Percentiles rank a stretch among this genome's conserved stretches.
Conservation (phyloP, 2,113 vertebrate species). For the Neotoma lepida region DNA sequence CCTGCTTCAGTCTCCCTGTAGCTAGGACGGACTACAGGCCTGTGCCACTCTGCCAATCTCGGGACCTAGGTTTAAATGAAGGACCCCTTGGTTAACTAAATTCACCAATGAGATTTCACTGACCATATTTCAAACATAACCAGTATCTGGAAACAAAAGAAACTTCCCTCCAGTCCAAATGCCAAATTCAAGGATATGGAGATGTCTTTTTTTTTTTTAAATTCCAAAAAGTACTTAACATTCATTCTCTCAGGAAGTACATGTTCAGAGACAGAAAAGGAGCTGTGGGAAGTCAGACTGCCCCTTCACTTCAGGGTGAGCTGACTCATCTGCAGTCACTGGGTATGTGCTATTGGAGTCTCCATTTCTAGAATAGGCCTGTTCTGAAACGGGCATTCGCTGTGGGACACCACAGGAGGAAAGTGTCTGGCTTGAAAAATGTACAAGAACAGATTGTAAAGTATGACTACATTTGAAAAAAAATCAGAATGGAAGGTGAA, state of each 20-base stretch:
- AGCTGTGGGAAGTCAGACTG: slow-evolving; percentile 3
- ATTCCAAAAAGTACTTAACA: slow-evolving; percentile 26
- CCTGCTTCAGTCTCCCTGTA: background rate
- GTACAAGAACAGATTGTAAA: background rate
- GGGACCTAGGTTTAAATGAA: background rate
- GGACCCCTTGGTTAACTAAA: background rate
- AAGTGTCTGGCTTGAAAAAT: slow-evolving; percentile 9
- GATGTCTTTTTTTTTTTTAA: background rate
- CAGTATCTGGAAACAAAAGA: slow-evolving; percentile 29
- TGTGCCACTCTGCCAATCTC: background rate
- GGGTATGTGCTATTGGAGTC: background rate
- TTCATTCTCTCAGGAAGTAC: slow-evolving; percentile 48
- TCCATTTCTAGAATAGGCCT: slow-evolving; percentile 42
- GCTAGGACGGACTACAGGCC: background rate
- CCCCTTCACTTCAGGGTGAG: background rate
- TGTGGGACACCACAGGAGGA: slow-evolving; percentile 1
- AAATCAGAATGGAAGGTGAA: background rate
- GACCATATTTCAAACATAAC: slow-evolving; percentile 23
- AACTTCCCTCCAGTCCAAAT: slow-evolving; percentile 35
- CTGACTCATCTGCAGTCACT: background rate
- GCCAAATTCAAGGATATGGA: slow-evolving; percentile 38
- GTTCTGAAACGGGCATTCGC: background rate
- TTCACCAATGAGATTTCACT: background rate
- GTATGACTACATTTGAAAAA: background rate
- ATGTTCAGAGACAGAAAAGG: slow-evolving; percentile 27